Conservation (phyloP, 30 jellyfish, hydroid and myxozoan genomes). For the Aurelia sp. region DNA sequence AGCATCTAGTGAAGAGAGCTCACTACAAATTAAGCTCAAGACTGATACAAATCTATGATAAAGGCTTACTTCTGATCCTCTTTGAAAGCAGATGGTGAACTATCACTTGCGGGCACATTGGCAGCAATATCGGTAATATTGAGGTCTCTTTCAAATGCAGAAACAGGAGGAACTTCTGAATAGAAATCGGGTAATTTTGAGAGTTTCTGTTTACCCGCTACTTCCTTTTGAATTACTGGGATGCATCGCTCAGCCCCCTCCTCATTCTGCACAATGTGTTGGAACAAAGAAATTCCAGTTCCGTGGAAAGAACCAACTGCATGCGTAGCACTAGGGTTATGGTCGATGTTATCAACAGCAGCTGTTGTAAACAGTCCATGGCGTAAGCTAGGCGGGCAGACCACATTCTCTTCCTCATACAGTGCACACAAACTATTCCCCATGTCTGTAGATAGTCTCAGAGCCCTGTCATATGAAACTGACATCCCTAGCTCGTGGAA, state of each 20-base stretch:
- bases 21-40: no score
- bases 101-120: no score
- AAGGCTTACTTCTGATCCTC: no score
- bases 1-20: no score
- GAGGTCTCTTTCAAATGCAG: no score
- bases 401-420: conserved; percentile 26
- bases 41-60: no score
- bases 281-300: conserved; percentile 37
- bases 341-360: conserved; percentile 39
- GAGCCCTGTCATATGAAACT: conserved; percentile 14
- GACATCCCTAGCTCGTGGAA: conserved; percentile 11
- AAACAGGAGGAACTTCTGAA: no score
- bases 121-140: no score
- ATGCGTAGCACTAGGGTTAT: conserved; percentile 23
- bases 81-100: no score
- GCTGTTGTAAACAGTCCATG: conserved; percentile 7
- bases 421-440: neutral
- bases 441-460: conserved; percentile 12
- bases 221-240: conserved; percentile 12
- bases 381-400: conserved; percentile 29
- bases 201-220: conserved; percentile 7
- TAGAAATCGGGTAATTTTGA: conserved; percentile 7
- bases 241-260: conserved; percentile 23
- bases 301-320: conserved; percentile 35
- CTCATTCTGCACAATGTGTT: conserved; percentile 7